Conservation (phyloP, 2,113 vertebrate genomes). For the Acrocephalus arundinaceus region DNA sequence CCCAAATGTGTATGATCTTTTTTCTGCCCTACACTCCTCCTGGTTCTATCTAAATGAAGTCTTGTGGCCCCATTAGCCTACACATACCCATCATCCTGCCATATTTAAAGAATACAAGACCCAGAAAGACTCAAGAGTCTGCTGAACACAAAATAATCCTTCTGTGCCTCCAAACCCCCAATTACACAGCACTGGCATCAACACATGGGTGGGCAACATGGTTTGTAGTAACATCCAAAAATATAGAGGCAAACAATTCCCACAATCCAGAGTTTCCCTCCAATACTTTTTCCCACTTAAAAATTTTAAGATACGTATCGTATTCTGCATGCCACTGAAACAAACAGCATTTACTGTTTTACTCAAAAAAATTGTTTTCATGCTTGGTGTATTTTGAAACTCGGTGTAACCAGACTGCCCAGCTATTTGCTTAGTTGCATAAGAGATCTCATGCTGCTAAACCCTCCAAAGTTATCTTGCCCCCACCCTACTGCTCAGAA, state of each 20-base stretch:
- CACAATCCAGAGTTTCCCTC: neutral
- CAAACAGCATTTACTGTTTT: neutral
- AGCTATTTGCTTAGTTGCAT: slow-evolving; percentile 51
- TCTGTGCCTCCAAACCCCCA: neutral
- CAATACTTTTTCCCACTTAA: neutral
- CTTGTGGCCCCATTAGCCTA: fast-evolving
- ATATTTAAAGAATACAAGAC: neutral
- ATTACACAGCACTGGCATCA: neutral
- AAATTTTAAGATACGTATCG: neutral
- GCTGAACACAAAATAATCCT: neutral
- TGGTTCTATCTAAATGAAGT: neutral
- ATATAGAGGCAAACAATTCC: neutral
- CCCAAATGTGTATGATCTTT: neutral
- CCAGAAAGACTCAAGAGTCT: neutral
- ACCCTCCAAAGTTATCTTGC: slow-evolving; percentile 13
- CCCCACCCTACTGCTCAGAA: neutral
- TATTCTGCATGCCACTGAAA: neutral
- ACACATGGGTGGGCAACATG: fast-evolving
- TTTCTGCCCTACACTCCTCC: neutral
- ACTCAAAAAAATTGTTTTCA: neutral
- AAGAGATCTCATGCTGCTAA: slow-evolving; percentile 42
- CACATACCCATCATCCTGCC: neutral
- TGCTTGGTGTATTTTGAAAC: slow-evolving; percentile 27
- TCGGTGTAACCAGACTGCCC: neutral
- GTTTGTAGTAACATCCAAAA: neutral